Base-by-base conservation (phyloP, 2,113 vertebrate species). In the Anhinga anhinga region DNA sequence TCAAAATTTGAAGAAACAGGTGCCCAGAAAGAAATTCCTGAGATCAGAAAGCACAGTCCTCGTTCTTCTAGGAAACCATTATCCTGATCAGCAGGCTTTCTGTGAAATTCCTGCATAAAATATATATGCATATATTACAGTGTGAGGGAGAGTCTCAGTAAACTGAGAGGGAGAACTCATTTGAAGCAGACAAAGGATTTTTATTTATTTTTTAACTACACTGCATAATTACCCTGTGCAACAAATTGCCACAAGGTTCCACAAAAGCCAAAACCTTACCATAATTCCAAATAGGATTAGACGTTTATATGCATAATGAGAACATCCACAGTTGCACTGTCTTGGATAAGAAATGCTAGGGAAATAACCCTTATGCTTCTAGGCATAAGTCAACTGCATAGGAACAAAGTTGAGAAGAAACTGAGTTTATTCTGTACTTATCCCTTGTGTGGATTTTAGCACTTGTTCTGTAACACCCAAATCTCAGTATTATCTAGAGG, bases 161-260 rank as follows among this genome's bases (percentile, higher is more conserved):
- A 82, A 80, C 40, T 69, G 61, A 82, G 85, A 74, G 26, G 10
- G 14, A 38, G 23, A 91, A 87, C n/a, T 32, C 30, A 91, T 93
- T 79, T 83, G 40, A 95, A 87, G 6, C 5, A 7, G 7, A 76
- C 65, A 63, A 92, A 95, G 82, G 52, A 90, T 81, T 89, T 94
- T 95, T 93, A 84, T 95, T 94, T 94, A 89, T 95, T 95, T 95
- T 90, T 96, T 70, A 89, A 74, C 69, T 91, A 63, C 34, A 85
- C 17, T 77, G 44, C 58, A 69, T 86, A 95, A 95, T 95, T 93
- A 80, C 38, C 81, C 45, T 16, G 25, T 62, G 70, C 73, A 84
- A 94, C 77, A 94, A 91, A 91, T 89, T 96, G 81, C 83, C 86
- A 94, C 73, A 91, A 89, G 83, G 86, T 91, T 92, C 78, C 44